phyloP scores from a whole-genome alignment of 2,888 invertebrate species.

The Phytoseiulus persimilis region DNA sequence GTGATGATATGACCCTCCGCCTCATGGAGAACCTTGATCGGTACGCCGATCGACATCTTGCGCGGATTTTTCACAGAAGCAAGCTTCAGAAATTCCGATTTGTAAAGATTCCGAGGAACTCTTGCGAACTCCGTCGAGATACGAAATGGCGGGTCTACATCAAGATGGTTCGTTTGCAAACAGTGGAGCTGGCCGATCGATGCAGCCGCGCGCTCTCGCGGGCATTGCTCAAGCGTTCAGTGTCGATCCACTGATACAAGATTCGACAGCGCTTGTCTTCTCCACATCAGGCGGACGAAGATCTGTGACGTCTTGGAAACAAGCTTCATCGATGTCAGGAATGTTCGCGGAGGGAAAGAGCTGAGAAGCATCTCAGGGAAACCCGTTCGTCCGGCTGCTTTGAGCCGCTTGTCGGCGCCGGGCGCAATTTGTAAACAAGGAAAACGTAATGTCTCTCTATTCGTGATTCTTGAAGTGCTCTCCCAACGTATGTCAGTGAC shows the following conservation, averaged over 20 bases:
- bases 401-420: not conserved
- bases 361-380: too few species aligned
- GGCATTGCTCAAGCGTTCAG: too few species aligned
- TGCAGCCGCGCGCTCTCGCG: not conserved
- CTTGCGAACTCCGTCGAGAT: not conserved
- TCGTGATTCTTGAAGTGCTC: too few species aligned
- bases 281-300: too few species aligned
- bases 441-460: not conserved
- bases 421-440: not conserved
- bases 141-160: not conserved
- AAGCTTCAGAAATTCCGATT: not conserved
- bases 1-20: slow-evolving; percentile 98
- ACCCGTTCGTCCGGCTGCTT: not conserved
- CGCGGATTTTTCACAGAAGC: not conserved
- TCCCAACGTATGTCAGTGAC: too few species aligned
- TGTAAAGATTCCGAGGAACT: not conserved
- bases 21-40: slow-evolving; percentile 98
- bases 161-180: not conserved
- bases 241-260: too few species aligned
- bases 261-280: too few species aligned
- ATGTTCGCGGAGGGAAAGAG: too few species aligned
- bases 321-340: too few species aligned
- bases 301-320: too few species aligned
- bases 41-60: slow-evolving; percentile 95
- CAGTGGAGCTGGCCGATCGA: not conserved